Evolutionary conservation across 2,113 vertebrate species (phyloP).

Genomic region (Limnothrissa miodon): DNA sequence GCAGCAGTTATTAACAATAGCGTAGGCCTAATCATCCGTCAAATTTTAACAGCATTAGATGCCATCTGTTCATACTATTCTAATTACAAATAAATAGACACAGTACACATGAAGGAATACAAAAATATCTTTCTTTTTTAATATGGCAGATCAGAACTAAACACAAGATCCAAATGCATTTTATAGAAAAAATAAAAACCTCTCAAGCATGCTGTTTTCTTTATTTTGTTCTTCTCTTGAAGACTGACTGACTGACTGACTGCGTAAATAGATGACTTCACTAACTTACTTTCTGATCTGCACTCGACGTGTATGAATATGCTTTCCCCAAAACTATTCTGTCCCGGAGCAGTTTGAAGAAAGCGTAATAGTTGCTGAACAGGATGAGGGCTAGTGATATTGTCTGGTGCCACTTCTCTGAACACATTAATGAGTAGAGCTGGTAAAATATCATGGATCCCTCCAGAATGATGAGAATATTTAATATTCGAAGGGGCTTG

Average conservation of each 20-base stretch:
- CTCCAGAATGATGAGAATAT: slow-evolving; percentile 93
- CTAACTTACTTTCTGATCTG: slow-evolving; percentile 89
- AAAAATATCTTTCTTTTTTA: slow-evolving; percentile 93
- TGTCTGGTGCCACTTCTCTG: slow-evolving; percentile 97
- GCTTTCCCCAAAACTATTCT: slow-evolving; percentile 95
- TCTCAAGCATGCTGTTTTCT: slow-evolving; percentile 70
- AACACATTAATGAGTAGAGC: slow-evolving; percentile 92
- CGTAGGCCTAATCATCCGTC: neutral
- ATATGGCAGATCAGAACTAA: slow-evolving; percentile 88
- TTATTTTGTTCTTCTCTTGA: slow-evolving; percentile 40
- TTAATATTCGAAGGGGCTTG: slow-evolving; percentile 94
- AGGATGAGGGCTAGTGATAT: slow-evolving; percentile 96
- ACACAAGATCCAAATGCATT: slow-evolving; percentile 82
- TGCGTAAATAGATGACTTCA: slow-evolving; percentile 39
- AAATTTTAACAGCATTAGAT: neutral
- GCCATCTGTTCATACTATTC: neutral
- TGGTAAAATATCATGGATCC: slow-evolving; percentile 97
- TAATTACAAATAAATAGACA: slow-evolving; percentile 30
- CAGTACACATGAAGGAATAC: slow-evolving; percentile 75
- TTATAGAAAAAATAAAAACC: slow-evolving; percentile 97
- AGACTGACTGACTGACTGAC: neutral
- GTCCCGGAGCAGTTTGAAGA: slow-evolving; percentile 97
- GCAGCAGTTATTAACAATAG: neutral
- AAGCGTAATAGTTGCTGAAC: slow-evolving; percentile 98
- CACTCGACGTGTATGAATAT: slow-evolving; percentile 84